phyloP scores from a whole-genome alignment of 1,140 invertebrate genomes.

The Bombus difficillimus region DNA sequence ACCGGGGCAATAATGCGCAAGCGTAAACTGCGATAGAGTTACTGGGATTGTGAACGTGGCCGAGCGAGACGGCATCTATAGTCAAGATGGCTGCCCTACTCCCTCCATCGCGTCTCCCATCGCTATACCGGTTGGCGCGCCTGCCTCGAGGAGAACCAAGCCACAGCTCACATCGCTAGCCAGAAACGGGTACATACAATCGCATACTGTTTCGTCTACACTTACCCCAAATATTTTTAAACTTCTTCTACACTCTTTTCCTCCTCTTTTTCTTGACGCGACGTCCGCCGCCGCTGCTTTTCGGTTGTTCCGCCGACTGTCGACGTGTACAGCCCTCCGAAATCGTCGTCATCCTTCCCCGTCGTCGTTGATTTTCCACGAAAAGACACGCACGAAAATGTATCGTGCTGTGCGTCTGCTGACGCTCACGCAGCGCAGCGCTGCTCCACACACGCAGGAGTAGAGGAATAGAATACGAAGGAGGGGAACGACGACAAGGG shows the following conservation, averaged over 20 bases:
- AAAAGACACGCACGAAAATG: slow-evolving; percentile 51
- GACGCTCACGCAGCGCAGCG: slow-evolving; percentile 31
- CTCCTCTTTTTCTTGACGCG: slow-evolving; percentile 1
- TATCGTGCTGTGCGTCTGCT: slow-evolving; percentile 37
- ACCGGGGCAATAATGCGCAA: slow-evolving; percentile 52
- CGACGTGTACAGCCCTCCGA: slow-evolving; percentile 23
- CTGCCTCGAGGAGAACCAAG: slow-evolving; percentile 50
- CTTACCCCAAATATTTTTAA: slow-evolving; percentile 67
- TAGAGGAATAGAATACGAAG: background rate
- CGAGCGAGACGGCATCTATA: slow-evolving; percentile 42
- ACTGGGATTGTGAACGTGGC: background rate
- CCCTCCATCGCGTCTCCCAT: slow-evolving; percentile 56
- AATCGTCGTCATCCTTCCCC: slow-evolving; percentile 39
- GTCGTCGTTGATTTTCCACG: slow-evolving; percentile 51
- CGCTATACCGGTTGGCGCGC: slow-evolving; percentile 41
- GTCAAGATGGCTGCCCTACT: slow-evolving; percentile 73
- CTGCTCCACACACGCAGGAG: slow-evolving; percentile 10
- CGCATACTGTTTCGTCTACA: slow-evolving; percentile 53
- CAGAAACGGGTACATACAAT: slow-evolving; percentile 51
- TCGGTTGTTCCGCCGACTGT: slow-evolving; percentile 32
- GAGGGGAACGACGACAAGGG: slow-evolving; percentile 43
- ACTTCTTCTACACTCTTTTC: slow-evolving; percentile 34
- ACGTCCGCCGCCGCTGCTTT: background rate
- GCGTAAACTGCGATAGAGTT: slow-evolving; percentile 50
- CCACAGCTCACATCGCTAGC: slow-evolving; percentile 46